A percentile compares a stretch with the other conserved stretches of the same genome.
phyloP scores from a whole-genome alignment of 1,140 invertebrate species.

The Drosophila melanogaster region Release_6_plus_ISO1_MT NT_033777.3:14062501-14063000 shows the following conservation, averaged over 20 bases:
- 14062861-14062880: constrained; percentile 24
- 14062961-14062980: constrained; percentile 7
- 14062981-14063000: background rate
- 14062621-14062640: constrained; percentile 42
- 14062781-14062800: constrained; percentile 10
- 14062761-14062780: constrained; percentile 2
- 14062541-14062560: constrained; percentile 64
- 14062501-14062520: constrained; percentile 36
- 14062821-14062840: constrained; percentile 29
- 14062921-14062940: constrained; percentile 67
- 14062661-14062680: constrained; percentile 52
- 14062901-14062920: constrained; percentile 44
- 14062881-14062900: constrained; percentile 41
- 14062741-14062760: constrained; percentile 17
- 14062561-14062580: constrained; percentile 43
- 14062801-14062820: constrained; percentile 19
- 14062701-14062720: constrained; percentile 48
- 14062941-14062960: constrained; percentile 5
- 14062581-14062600: constrained; percentile 36
- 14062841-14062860: constrained; percentile 36
- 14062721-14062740: constrained; percentile 23
- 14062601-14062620: constrained; percentile 33
- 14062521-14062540: constrained; percentile 67
- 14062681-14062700: constrained; percentile 49
- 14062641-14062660: constrained; percentile 42